A percentile compares a stretch with the other conserved stretches of the same genome.
Conservation (phyloP, 2,888 invertebrate species). For the Chaetogeoica ovagalla region DNA sequence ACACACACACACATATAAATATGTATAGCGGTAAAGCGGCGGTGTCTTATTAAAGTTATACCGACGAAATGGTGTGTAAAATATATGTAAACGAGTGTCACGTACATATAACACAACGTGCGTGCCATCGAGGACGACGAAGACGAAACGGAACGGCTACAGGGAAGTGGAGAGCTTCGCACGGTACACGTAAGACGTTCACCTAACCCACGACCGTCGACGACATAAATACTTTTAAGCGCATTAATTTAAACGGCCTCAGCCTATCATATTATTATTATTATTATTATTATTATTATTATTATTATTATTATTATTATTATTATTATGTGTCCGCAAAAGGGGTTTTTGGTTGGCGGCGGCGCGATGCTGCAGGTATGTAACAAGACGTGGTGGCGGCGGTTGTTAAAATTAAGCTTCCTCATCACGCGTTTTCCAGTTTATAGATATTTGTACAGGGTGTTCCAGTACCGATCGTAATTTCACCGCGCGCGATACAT, state of each 20-base stretch:
- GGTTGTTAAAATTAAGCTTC: conserved; percentile 45
- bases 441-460: background rate
- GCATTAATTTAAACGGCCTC: conserved; percentile 46
- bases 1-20: too few relatives aligned
- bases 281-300: conserved; percentile 26
- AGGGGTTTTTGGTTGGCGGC: background rate
- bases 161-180: conserved; percentile 16
- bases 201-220: background rate
- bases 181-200: too few relatives aligned
- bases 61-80: background rate
- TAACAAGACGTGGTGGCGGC: too few relatives aligned
- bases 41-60: too few relatives aligned
- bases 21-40: too few relatives aligned
- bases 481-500: too few relatives aligned
- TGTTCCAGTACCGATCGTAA: too few relatives aligned
- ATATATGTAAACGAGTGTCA: conserved; percentile 26
- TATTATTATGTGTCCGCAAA: background rate
- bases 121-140: background rate
- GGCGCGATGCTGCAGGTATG: background rate
- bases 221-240: conserved; percentile 38
- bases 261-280: background rate
- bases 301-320: conserved; percentile 26
- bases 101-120: background rate
- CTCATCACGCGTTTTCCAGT: background rate
- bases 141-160: conserved; percentile 27